Base-by-base conservation (phyloP, 1,140 invertebrate species). In the Pomphorhynchus laevis region DNA sequence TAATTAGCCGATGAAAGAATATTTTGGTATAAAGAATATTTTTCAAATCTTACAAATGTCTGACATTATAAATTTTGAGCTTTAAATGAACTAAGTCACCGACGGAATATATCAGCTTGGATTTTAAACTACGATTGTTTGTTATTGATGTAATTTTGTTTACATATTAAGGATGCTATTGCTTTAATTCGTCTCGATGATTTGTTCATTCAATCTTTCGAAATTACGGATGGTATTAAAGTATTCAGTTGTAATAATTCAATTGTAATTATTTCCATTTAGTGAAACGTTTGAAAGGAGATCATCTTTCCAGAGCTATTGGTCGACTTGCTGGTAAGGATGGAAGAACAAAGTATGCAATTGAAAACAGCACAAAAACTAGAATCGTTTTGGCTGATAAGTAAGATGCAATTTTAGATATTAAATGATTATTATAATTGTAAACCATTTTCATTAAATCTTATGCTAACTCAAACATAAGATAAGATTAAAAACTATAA, bases 361-460 rank as follows among this genome's bases (percentile, higher is more conserved):
- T 99, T 51, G 86, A 98, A 62, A 99, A 98, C 61, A 76, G 75
- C 0, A 95, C 86, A 8, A 93, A 89, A 61, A 93, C 84, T 0
- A 69, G 89, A 57, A 91, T 99, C 49, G 76, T 98, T 17, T 56
- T 98, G 38, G 84, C 84, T 31, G 82, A 93, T 51, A 68, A 65
- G 44, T 60, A 47, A 44, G 46, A 47, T 14, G n/a, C 22, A 34
- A 25, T 23, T 31, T 46, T 5, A 22, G 25, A 35, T 20, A 42
- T 12, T 9, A 20, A 12, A 11, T 12, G 8, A 18, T 24, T 3
- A 34, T 12, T 22, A 16, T 44, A 16, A 8, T 34, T 5, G 12
- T 5, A 6, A 6, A 3, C 9, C n/a, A n/a, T n/a, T n/a, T n/a
- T n/a, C n/a, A n/a, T n/a, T n/a, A n/a, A n/a, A n/a, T n/a, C n/a